Conservation (phyloP, 2,888 invertebrate species). For the Sarcophaga subvicina region DNA sequence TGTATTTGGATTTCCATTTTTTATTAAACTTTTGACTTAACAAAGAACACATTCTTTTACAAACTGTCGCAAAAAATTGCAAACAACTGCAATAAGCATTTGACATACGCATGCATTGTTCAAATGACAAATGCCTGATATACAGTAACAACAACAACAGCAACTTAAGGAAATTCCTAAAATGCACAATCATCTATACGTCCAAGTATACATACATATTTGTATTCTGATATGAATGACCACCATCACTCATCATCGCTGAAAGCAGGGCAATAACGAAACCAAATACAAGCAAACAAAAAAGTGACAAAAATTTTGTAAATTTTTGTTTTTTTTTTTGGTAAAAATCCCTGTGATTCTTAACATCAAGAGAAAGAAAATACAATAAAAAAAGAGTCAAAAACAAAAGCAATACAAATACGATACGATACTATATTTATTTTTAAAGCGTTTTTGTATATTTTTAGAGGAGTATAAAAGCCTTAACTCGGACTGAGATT, state of each 20-base stretch:
- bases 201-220: not conserved
- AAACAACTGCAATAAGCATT: not conserved
- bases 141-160: not conserved
- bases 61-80: not conserved
- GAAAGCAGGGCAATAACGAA: not conserved
- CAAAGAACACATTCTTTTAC: not conserved
- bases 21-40: not conserved
- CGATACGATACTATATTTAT: slow-evolving; percentile 36
- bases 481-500: slow-evolving; percentile 52
- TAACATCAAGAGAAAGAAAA: not conserved
- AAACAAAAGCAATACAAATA: slow-evolving; percentile 19
- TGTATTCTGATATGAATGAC: not conserved
- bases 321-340: not conserved
- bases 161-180: not conserved
- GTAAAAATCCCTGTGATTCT: slow-evolving; percentile 41
- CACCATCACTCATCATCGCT: not conserved
- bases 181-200: not conserved
- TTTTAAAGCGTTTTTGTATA: not conserved
- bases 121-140: not conserved
- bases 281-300: too few relatives aligned
- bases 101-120: not conserved
- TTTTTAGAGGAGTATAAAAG: slow-evolving; percentile 73
- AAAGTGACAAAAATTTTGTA: too few relatives aligned
- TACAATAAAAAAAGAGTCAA: slow-evolving; percentile 2
- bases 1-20: too few relatives aligned